phyloP scores from a whole-genome alignment of 2,113 vertebrate species.

The Periophthalmodon schlosseri region DNA sequence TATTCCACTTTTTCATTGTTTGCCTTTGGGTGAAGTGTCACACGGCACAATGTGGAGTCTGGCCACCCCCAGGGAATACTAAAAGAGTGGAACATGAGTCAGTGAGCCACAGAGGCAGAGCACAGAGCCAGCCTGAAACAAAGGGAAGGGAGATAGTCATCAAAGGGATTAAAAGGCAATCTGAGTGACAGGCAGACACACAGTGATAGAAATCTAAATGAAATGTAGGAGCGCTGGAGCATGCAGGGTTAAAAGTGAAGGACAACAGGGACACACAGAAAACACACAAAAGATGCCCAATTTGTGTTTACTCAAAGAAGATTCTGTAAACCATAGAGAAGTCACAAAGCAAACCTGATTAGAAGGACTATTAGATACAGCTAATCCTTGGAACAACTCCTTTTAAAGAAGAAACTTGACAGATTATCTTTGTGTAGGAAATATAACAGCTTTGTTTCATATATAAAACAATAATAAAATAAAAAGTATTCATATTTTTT shows the following conservation, averaged over 20 bases:
- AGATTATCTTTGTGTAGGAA: too few species aligned
- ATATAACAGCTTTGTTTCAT: not conserved
- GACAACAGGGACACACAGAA: not conserved
- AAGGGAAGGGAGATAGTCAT: slow-evolving; percentile 56
- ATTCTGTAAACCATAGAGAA: not conserved
- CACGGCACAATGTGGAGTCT: slow-evolving; percentile 48
- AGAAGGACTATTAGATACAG: not conserved
- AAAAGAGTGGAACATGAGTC: slow-evolving; percentile 45
- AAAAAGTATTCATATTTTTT: too few species aligned
- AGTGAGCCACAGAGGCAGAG: slow-evolving; percentile 29
- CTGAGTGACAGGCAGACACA: slow-evolving; percentile 31
- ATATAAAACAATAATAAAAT: too few species aligned
- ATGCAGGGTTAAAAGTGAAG: slow-evolving; percentile 8
- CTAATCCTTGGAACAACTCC: not conserved
- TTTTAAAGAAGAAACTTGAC: not conserved
- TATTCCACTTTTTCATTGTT: slow-evolving; percentile 48
- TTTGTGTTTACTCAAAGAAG: not conserved
- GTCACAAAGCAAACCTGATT: not conserved
- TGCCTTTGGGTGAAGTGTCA: slow-evolving; percentile 58
- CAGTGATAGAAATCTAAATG: slow-evolving; percentile 55
- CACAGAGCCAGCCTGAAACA: slow-evolving; percentile 35
- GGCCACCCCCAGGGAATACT: slow-evolving; percentile 58
- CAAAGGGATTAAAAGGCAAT: slow-evolving; percentile 52
- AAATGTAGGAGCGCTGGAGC: slow-evolving; percentile 21
- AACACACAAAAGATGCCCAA: slow-evolving; percentile 18